Conservation (phyloP, 30 jellyfish, hydroid and myxozoan genomes). For the Aurelia aurita region DNA sequence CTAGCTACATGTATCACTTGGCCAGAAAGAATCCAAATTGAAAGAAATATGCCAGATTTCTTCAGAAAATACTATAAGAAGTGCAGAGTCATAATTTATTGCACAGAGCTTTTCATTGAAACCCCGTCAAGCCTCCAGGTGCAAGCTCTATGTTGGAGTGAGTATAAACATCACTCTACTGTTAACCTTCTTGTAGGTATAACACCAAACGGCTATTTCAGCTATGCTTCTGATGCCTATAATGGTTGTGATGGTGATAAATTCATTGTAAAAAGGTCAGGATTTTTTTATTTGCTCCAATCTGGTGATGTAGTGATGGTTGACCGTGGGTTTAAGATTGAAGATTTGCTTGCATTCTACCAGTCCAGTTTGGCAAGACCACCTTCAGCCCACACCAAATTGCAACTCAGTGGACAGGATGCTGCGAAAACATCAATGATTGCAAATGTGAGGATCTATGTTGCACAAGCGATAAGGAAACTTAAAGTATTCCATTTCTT, state of each 20-base stretch:
- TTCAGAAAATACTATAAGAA: constrained; percentile 36
- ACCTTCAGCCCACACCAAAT: constrained; percentile 9
- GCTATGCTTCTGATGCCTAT: constrained; percentile 35
- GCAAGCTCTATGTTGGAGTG: constrained; percentile 35
- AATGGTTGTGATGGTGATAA: constrained; percentile 58
- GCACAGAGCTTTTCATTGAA: constrained; percentile 34
- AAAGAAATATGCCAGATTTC: constrained; percentile 6
- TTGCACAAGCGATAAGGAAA: constrained; percentile 39
- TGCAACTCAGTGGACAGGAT: constrained; percentile 16
- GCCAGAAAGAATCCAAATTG: constrained; percentile 39
- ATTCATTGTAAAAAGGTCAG: constrained; percentile 28
- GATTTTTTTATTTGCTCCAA: constrained; percentile 29
- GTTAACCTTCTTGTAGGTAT: constrained; percentile 34
- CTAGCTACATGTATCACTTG: constrained; percentile 10
- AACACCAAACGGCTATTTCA: constrained; percentile 57
- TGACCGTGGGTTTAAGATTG: constrained; percentile 48
- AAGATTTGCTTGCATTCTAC: constrained; percentile 21
- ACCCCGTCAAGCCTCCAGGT: constrained; percentile 38
- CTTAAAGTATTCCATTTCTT: constrained; percentile 21
- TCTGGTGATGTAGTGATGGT: constrained; percentile 63
- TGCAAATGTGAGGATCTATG: constrained; percentile 55
- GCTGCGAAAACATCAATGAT: constrained; percentile 32
- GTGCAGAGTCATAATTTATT: constrained; percentile 36
- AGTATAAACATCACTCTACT: constrained; percentile 36
- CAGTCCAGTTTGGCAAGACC: constrained; percentile 50